These are phyloP conservation scores for Mesaphorura yosii DNA, from an alignment of 1,140 invertebrate species.

Conservation along the genomic window DNA sequence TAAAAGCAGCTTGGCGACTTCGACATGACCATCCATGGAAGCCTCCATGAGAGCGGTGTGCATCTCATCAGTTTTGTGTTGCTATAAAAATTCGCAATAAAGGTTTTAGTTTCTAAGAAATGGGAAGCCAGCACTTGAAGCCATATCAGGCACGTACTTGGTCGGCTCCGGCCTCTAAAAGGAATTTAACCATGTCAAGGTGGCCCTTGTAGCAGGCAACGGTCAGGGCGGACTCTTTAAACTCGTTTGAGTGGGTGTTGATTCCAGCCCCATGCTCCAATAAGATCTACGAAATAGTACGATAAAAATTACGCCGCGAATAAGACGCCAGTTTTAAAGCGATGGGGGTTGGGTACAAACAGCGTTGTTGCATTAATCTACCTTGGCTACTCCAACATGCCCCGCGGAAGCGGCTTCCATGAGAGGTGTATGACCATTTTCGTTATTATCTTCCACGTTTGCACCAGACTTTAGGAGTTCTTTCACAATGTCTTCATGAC, in stretches of 20 bases:
- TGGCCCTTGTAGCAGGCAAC: slow-evolving; percentile 97
- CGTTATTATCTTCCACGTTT: slow-evolving; percentile 96
- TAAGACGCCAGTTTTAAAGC: background rate
- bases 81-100: slow-evolving; percentile 38
- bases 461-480: slow-evolving; percentile 79
- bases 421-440: slow-evolving; percentile 95
- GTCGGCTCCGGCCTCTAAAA: slow-evolving; percentile 85
- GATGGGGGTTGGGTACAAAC: background rate
- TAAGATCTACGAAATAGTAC: slow-evolving; percentile 53
- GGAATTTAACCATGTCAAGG: slow-evolving; percentile 91
- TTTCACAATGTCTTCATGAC: slow-evolving; percentile 82
- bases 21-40: slow-evolving; percentile 98
- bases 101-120: background rate
- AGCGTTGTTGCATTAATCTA: slow-evolving; percentile 31
- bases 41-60: slow-evolving; percentile 99
- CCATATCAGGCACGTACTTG: slow-evolving; percentile 42
- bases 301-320: background rate
- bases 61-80: slow-evolving; percentile 99
- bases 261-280: slow-evolving; percentile 87
- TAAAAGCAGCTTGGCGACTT: slow-evolving; percentile 80
- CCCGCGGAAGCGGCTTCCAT: slow-evolving; percentile 98
- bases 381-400: slow-evolving; percentile 83
- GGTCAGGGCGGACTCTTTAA: slow-evolving; percentile 90
- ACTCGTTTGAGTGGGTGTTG: slow-evolving; percentile 97
- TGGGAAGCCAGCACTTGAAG: background rate